Evolutionary conservation across 2,888 invertebrate species (phyloP).

Genomic region (Cepaea hortensis): DNA sequence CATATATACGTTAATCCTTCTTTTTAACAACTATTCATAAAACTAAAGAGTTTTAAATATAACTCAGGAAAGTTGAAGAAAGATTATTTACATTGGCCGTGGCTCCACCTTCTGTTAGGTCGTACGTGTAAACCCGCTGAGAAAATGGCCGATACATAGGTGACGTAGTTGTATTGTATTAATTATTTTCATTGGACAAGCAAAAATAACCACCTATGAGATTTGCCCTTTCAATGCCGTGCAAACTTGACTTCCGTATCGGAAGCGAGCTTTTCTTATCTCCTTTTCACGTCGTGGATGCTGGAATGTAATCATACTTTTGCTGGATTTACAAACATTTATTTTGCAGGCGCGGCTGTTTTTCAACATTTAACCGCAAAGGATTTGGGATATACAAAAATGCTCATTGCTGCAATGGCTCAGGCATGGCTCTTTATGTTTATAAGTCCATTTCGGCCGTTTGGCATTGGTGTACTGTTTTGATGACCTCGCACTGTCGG

Average conservation of each 20-base stretch:
- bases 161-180: slow-evolving; percentile 49
- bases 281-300: not conserved
- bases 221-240: not conserved
- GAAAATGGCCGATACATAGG: slow-evolving; percentile 49
- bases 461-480: too few relatives aligned
- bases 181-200: slow-evolving; percentile 44
- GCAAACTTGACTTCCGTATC: slow-evolving; percentile 20
- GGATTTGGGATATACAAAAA: not conserved
- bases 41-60: too few relatives aligned
- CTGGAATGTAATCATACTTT: not conserved
- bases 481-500: too few relatives aligned
- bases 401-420: not conserved
- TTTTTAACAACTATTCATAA: too few relatives aligned
- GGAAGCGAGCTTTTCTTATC: slow-evolving; percentile 7
- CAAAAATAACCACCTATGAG: slow-evolving; percentile 37
- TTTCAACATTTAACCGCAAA: not conserved
- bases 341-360: too few relatives aligned
- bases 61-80: too few relatives aligned
- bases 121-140: slow-evolving; percentile 47
- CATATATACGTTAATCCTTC: too few relatives aligned
- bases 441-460: too few relatives aligned
- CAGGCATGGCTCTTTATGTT: not conserved
- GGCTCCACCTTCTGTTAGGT: slow-evolving; percentile 25
- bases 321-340: not conserved
- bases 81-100: slow-evolving; percentile 17